Conservation (phyloP, 1,140 invertebrate genomes). For the Drosophila sechellia region DNA sequence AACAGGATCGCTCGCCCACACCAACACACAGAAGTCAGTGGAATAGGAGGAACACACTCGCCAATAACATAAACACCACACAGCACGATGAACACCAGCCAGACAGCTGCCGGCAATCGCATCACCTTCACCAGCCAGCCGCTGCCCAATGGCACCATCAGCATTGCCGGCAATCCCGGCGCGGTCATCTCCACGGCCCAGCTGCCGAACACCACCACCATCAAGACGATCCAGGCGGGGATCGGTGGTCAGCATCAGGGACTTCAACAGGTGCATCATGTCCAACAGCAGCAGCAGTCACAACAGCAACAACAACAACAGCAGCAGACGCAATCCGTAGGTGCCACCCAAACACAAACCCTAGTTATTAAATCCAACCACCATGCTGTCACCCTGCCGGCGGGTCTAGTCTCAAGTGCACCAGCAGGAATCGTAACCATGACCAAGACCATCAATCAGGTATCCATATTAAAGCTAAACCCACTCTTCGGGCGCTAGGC, state of each 20-base stretch:
- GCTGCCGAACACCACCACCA: conserved; percentile 84
- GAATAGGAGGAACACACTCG: conserved; percentile 19
- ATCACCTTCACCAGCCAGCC: conserved; percentile 86
- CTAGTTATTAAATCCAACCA: conserved; percentile 85
- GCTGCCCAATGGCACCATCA: conserved; percentile 87
- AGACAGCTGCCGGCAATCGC: conserved; percentile 76
- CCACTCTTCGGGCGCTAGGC: conserved; percentile 45
- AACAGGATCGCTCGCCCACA: conserved; percentile 13
- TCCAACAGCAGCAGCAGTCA: conserved; percentile 61
- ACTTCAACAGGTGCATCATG: conserved; percentile 59
- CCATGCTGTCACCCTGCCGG: conserved; percentile 84
- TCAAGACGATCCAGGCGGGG: conserved; percentile 85
- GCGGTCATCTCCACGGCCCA: conserved; percentile 76
- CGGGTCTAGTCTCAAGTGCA: conserved; percentile 84
- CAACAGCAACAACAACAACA: conserved; percentile 62
- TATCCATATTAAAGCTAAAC: conserved; percentile 68
- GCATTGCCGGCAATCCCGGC: conserved; percentile 73
- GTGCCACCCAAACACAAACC: conserved; percentile 84
- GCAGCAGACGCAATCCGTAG: conserved; percentile 81
- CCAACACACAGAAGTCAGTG: conserved; percentile 15
- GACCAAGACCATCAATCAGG: conserved; percentile 84
- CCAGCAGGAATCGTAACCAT: conserved; percentile 84
- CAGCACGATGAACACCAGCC: conserved; percentile 76
- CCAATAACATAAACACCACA: conserved; percentile 25
- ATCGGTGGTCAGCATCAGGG: conserved; percentile 62